A percentile compares a stretch with the other conserved stretches of the same genome.
These are phyloP conservation scores for Fulmarus glacialis DNA, from an alignment of 2,113 vertebrate genomes.

Conservation along the genomic window DNA sequence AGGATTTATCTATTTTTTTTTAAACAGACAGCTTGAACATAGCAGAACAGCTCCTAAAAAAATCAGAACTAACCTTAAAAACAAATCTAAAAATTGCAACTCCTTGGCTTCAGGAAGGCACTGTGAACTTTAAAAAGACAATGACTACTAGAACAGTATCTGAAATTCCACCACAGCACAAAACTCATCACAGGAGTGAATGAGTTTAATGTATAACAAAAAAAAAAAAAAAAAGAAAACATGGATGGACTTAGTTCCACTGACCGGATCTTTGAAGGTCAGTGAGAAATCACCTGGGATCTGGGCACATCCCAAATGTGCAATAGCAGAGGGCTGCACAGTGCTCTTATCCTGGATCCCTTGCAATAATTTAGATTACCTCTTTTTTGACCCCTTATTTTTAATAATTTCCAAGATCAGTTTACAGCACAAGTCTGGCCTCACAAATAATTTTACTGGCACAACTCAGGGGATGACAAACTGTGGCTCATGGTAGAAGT, in stretches of 20 bases:
- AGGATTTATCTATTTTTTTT: not conserved
- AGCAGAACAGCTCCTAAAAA: not conserved
- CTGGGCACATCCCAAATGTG: not conserved
- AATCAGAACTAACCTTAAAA: not conserved
- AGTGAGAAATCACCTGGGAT: not conserved
- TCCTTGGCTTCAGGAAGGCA: not conserved
- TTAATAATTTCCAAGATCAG: not conserved
- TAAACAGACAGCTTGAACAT: not conserved
- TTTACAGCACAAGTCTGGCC: not conserved
- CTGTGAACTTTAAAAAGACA: not conserved
- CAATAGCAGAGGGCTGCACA: not conserved
- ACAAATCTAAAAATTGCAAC: not conserved
- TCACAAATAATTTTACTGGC: not conserved
- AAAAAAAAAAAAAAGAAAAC: not conserved
- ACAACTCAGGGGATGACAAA: not conserved
- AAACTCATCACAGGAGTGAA: not conserved
- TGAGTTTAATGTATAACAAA: not conserved
- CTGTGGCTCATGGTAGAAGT: not conserved
- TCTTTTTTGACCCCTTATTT: not conserved
- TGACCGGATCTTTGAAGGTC: not conserved
- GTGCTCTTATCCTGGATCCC: not conserved
- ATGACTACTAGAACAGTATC: not conserved
- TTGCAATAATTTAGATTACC: not conserved
- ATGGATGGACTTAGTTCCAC: not conserved
- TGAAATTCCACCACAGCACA: not conserved